Percentiles rank a stretch among this genome's conserved stretches.
phyloP scores from a whole-genome alignment of 2,797 vertebrate genomes.

The Hoplostethus mediterraneus region DNA sequence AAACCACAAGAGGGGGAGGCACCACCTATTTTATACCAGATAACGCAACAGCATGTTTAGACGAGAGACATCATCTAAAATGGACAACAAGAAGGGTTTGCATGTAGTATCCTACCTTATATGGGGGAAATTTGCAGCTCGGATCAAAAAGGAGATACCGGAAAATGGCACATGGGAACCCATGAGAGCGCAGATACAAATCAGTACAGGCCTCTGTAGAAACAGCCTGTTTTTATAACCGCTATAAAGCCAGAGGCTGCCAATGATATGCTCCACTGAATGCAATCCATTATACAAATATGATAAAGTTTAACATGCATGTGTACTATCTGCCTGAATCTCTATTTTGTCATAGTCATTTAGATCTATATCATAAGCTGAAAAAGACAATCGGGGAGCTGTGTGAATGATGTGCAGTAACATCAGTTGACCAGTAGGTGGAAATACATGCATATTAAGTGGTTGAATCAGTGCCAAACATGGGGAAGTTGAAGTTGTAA shows the following conservation, averaged over 20 bases:
- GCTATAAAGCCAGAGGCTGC: constrained; percentile 67
- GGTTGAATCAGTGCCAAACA: constrained; percentile 65
- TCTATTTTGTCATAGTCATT: constrained; percentile 70
- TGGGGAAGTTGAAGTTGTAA: too few species aligned
- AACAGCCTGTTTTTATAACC: constrained; percentile 64
- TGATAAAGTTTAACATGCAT: constrained; percentile 64
- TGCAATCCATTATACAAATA: constrained; percentile 72
- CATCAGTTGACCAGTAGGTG: constrained; percentile 80
- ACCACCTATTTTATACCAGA: constrained; percentile 68
- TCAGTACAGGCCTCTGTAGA: constrained; percentile 48
- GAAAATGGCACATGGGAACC: constrained; percentile 56
- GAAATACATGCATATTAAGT: constrained; percentile 82
- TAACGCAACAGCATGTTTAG: constrained; percentile 48
- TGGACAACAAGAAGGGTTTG: constrained; percentile 29
- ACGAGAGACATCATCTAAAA: constrained; percentile 56
- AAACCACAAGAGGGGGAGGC: constrained; percentile 78
- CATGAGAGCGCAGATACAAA: constrained; percentile 66
- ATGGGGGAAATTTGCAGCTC: constrained; percentile 48
- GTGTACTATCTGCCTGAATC: constrained; percentile 60
- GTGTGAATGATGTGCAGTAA: constrained; percentile 65
- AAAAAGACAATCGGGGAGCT: constrained; percentile 23
- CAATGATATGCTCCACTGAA: constrained; percentile 61
- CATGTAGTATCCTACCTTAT: constrained; percentile 20
- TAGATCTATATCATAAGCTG: constrained; percentile 62
- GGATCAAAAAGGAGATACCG: constrained; percentile 43